phyloP scores from a whole-genome alignment of 92 coral and sea anemone species.

The Blastomussa wellsi region DNA sequence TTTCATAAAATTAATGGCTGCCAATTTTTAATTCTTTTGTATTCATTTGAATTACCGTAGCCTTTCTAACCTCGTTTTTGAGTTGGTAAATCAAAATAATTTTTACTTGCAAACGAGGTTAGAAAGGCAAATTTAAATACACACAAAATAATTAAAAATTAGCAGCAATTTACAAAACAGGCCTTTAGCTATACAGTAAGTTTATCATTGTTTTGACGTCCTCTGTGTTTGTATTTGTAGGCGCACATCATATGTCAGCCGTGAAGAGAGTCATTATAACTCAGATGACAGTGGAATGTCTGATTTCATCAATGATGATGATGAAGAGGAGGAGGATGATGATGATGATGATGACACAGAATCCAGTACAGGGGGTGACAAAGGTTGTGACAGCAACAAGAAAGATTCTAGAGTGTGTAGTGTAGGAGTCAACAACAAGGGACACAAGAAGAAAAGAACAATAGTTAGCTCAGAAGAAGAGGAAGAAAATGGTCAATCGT shows the following conservation, averaged over 20 bases:
- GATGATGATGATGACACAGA: conserved; percentile 35
- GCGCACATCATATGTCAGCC: conserved; percentile 81
- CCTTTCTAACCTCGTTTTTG: too few relatives aligned
- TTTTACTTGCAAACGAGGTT: too few relatives aligned
- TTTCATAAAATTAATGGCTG: too few relatives aligned
- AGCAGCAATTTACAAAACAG: too few relatives aligned
- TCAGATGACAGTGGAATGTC: conserved; percentile 77
- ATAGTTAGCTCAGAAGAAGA: conserved; percentile 15
- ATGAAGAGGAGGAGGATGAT: conserved; percentile 66
- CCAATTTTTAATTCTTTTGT: too few relatives aligned
- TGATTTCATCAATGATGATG: conserved; percentile 86
- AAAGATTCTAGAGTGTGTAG: conserved; percentile 21
- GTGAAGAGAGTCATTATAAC: conserved; percentile 55
- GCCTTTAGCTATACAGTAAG: too few relatives aligned
- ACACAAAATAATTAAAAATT: too few relatives aligned
- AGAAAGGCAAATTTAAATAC: too few relatives aligned
- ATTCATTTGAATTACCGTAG: not conserved
- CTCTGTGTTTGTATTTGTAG: conserved; percentile 17
- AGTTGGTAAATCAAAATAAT: too few relatives aligned
- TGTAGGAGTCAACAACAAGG: not conserved
- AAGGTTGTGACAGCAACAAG: conserved; percentile 4
- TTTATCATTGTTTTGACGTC: too few relatives aligned
- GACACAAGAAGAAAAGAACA: conserved; percentile 8
- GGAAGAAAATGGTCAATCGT: not conserved
- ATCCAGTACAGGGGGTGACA: conserved; percentile 34